A percentile compares a stretch with the other conserved stretches of the same genome.
Conservation (phyloP, 2,797 vertebrate species). For the Melanotaenia trifasciata region DNA sequence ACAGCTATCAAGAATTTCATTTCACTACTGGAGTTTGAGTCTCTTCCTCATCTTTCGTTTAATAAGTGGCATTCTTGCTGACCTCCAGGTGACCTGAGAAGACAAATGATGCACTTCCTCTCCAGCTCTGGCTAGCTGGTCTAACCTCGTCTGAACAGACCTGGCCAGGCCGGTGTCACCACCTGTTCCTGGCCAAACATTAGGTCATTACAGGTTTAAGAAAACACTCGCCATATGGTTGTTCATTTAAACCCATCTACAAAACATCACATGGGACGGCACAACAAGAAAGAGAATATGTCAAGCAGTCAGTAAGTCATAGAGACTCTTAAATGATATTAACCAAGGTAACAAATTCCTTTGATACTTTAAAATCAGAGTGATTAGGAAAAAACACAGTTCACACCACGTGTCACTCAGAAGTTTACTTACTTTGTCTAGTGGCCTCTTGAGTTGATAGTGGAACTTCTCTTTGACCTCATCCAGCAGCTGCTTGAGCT, state of each 20-base stretch:
- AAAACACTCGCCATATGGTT: conserved; percentile 62
- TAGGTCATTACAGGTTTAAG: conserved; percentile 77
- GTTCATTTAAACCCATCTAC: conserved; percentile 39
- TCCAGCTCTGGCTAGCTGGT: conserved; percentile 78
- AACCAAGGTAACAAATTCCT: conserved; percentile 8
- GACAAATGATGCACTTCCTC: conserved; percentile 77
- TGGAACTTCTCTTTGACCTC: conserved; percentile 98
- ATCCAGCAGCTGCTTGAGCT: conserved; percentile 89
- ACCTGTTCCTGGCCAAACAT: conserved; percentile 68
- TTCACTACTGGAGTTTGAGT: conserved; percentile 13
- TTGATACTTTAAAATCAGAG: background rate
- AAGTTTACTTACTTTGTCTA: conserved; percentile 90
- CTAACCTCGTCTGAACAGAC: conserved; percentile 56
- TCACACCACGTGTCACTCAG: conserved; percentile 4
- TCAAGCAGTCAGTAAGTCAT: background rate
- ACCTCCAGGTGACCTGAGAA: conserved; percentile 72
- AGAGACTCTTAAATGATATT: conserved; percentile 5
- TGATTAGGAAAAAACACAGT: conserved; percentile 13
- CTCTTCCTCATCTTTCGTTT: conserved; percentile 57
- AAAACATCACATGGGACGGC: conserved; percentile 21
- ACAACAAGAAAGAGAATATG: background rate
- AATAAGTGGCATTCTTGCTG: conserved; percentile 64
- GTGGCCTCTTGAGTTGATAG: conserved; percentile 86
- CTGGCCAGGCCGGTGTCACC: conserved; percentile 66
- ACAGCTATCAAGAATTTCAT: conserved; percentile 18